Percentiles rank a stretch among this genome's conserved stretches.
Evolutionary conservation across 2,888 invertebrate genomes (phyloP).

Genomic region (Neocrepidodera transversa): DNA sequence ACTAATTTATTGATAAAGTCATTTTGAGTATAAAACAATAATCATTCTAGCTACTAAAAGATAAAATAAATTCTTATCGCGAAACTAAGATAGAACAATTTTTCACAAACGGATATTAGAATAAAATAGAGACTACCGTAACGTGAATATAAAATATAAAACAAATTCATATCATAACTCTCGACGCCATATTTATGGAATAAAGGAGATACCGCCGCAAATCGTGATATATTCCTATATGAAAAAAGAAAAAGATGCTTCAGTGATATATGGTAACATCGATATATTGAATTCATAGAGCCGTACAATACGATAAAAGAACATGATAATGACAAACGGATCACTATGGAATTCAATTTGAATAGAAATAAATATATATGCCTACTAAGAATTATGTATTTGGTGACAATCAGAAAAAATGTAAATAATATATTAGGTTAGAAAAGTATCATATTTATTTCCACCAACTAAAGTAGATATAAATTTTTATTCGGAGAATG

Average conservation of each 20-base stretch:
- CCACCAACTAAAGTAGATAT: too few relatives aligned
- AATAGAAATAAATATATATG: conserved; percentile 21
- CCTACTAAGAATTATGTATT: conserved; percentile 7
- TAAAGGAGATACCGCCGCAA: conserved; percentile 9
- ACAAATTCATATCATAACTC: conserved; percentile 23
- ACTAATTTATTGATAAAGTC: too few relatives aligned
- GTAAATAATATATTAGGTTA: too few relatives aligned
- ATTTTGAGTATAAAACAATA: too few relatives aligned
- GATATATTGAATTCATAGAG: conserved; percentile 35
- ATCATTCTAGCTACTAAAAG: too few relatives aligned
- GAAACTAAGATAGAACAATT: too few relatives aligned
- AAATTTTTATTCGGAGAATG: too few relatives aligned
- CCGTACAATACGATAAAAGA: conserved; percentile 29
- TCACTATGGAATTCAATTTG: conserved; percentile 16
- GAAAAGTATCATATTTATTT: too few relatives aligned
- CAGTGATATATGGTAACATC: conserved; percentile 30
- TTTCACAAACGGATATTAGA: conserved; percentile 9
- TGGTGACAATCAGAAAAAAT: background rate
- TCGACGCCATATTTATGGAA: conserved; percentile 18
- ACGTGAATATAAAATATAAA: conserved; percentile 13
- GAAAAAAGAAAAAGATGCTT: conserved; percentile 14
- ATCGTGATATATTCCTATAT: conserved; percentile 16
- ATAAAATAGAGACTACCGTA: conserved; percentile 13
- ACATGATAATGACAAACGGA: conserved; percentile 36
- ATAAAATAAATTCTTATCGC: too few relatives aligned